Evolutionary conservation across 2,888 invertebrate species (phyloP).

Genomic region (Bruchidius siliquastri): DNA sequence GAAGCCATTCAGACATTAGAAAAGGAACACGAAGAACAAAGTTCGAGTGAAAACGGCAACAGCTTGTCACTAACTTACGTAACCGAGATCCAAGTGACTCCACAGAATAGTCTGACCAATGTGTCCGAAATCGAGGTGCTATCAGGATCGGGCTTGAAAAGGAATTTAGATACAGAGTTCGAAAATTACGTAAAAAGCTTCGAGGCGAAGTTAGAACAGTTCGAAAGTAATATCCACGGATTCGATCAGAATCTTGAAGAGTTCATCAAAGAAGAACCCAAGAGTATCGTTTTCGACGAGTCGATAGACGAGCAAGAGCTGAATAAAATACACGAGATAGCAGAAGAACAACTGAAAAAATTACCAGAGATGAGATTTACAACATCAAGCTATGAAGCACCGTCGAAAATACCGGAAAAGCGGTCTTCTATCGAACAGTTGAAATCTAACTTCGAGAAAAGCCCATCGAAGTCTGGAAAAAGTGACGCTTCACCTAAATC

Average conservation of each 20-base stretch:
- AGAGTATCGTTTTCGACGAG: slow-evolving; percentile 24
- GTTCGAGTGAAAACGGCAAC: slow-evolving; percentile 23
- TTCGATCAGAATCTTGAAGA: slow-evolving; percentile 33
- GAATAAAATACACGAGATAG: slow-evolving; percentile 44
- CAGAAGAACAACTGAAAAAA: slow-evolving; percentile 45
- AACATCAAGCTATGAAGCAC: slow-evolving; percentile 58
- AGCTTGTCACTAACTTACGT: slow-evolving; percentile 55
- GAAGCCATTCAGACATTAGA: slow-evolving; percentile 40
- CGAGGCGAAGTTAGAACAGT: slow-evolving; percentile 33
- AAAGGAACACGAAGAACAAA: slow-evolving; percentile 21
- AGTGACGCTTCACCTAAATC: slow-evolving; percentile 35
- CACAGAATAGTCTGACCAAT: slow-evolving; percentile 43
- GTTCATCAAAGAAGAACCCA: slow-evolving; percentile 23
- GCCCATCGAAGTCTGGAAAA: slow-evolving; percentile 24
- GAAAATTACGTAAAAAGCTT: slow-evolving; percentile 43
- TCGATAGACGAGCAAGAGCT: slow-evolving; percentile 38
- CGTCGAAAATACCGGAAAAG: slow-evolving; percentile 55
- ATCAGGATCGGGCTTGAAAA: slow-evolving; percentile 42
- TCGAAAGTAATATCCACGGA: slow-evolving; percentile 35
- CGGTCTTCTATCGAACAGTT: slow-evolving; percentile 54
- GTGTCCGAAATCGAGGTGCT: slow-evolving; percentile 39
- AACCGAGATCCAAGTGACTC: slow-evolving; percentile 69
- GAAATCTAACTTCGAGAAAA: slow-evolving; percentile 48
- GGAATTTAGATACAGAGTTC: slow-evolving; percentile 44
- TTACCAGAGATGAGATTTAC: slow-evolving; percentile 57